Base-by-base conservation (phyloP, 1,140 invertebrate genomes). In the Saccostrea cuccullata region DNA sequence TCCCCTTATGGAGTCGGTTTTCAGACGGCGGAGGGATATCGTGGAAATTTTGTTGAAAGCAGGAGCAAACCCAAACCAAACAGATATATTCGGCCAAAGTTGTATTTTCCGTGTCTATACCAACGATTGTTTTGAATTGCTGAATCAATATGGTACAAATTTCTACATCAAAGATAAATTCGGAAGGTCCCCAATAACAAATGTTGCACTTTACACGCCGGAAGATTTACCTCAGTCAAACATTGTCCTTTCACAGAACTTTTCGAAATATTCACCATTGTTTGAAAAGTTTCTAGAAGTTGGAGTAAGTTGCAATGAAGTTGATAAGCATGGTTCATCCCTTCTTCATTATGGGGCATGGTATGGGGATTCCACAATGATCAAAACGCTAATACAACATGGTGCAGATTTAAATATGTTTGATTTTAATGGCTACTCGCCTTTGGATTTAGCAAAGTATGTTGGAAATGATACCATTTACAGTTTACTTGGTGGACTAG, bases 71-170 rank as follows among this genome's bases (percentile, higher is more conserved):
- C 30, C 26, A 23, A 87, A 87, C 55, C 58, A 56, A 73, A 55
- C 60, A n/a, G 82, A 87, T 47, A 84, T 87, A 55, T 87, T 87
- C 84, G 87, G 87, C 1, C 82, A 84, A 73, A 55, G 82, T 17
- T 58, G 56, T 30, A 55, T 87, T 20, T 87, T 87, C 56, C 83
- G 47, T 56, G 55, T 26, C 55, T 55, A 23, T 30, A 58, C 36
- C 12, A 55, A 17, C 26, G 17, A 55, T 26, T 55, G 23, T 56
- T 84, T 55, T 60, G 36, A 84, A 55, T 58, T 56, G 47, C 83
- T 84, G 47, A 84, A 20, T 20, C 36, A 84, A 13, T 30, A 30
- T 30, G 83, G 83, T 23, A 17, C 47, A 2, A 26, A 58, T 17
- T 40, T 84, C 55, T 55, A 26, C 55, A 58, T 15, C n/a, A 84